Percentiles rank a stretch among this genome's conserved stretches.
Evolutionary conservation across 37 sponge, comb jelly and placozoan species (phyloP).

Genomic region (Eunapius fragilis): DNA sequence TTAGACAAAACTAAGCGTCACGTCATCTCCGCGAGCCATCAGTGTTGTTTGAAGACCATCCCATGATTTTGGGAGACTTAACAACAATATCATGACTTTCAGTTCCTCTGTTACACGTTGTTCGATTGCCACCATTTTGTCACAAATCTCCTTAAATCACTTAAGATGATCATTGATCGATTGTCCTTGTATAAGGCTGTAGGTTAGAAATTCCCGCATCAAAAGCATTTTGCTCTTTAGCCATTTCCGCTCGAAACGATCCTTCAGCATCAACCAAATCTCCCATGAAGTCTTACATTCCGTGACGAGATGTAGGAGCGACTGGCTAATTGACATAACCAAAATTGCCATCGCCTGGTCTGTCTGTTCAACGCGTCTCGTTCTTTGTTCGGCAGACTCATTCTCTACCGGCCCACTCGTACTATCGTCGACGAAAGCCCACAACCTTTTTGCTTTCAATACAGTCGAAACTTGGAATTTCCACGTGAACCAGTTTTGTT

Average conservation of each 20-base stretch:
- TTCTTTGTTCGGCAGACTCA: too few relatives aligned
- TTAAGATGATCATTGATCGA: constrained; percentile 37
- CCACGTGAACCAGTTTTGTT: too few relatives aligned
- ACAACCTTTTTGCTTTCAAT: too few relatives aligned
- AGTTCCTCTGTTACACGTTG: constrained; percentile 51
- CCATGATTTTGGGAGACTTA: constrained; percentile 35
- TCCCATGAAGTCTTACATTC: not conserved
- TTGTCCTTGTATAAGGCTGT: not conserved
- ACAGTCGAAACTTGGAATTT: too few relatives aligned
- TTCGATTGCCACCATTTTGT: constrained; percentile 53
- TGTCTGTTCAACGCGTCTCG: too few relatives aligned
- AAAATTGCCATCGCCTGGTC: too few relatives aligned
- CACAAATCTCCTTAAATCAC: constrained; percentile 59
- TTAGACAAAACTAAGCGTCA: constrained; percentile 29
- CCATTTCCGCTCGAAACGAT: not conserved
- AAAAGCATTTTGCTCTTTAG: not conserved
- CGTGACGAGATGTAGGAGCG: not conserved
- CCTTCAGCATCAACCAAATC: not conserved
- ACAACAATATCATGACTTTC: constrained; percentile 50
- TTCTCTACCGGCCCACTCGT: too few relatives aligned
- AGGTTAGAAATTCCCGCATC: not conserved
- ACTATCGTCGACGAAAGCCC: too few relatives aligned
- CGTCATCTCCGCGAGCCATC: constrained; percentile 44
- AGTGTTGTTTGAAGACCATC: constrained; percentile 56
- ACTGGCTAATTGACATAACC: not conserved